Base-by-base conservation (phyloP, 2,113 vertebrate species). In the Gymnorhina tibicen region DNA sequence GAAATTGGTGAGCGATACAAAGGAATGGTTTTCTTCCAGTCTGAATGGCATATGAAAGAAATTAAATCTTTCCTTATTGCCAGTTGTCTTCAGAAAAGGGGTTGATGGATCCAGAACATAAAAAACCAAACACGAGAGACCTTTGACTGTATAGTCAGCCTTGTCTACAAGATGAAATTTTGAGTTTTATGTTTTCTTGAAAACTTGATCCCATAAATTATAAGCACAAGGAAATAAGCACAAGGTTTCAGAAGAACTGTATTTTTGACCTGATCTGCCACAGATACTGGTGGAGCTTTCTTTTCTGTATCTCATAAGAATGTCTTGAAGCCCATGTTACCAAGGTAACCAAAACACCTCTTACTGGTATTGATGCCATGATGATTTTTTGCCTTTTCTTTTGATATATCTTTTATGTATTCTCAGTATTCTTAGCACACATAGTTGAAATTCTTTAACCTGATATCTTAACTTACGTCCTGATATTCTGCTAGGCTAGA, bases 281-380 rank as follows among this genome's bases (percentile, higher is more conserved):
- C 24, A 70, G 6, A 15, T 70, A 44, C 26, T 75, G 12, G 7
- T 52, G 13, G 9, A 87, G 53, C 23, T 69, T 68, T 37, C 19
- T 64, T 59, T 92, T 81, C 46, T 70, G 5, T 46, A 24, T 63
- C 2, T 78, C 16, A 6, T 15, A 74, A 59, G 35, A 33, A 87
- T 42, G 42, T 37, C 8, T 32, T 32, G 14, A 53, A 87, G 47
- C 37, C 11, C 15, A 21, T 5, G 0, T 33, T 64, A 73, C 3
- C 0, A 0, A 73, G 12, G 5, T 47, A 69, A 63, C 10, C 3
- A 59, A 85, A 84, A 35, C 6, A 47, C 16, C 18, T 52, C 30
- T 64, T 77, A 60, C 0, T 7, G 4, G 4, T 26, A 11, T 59
- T 59, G 24, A 60, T 60, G 35, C 58, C 35, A 27, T 37, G 24